Percentiles rank a stretch among this genome's conserved stretches.
phyloP scores from a whole-genome alignment of 2,888 invertebrate species.

The Monopis laevigella region DNA sequence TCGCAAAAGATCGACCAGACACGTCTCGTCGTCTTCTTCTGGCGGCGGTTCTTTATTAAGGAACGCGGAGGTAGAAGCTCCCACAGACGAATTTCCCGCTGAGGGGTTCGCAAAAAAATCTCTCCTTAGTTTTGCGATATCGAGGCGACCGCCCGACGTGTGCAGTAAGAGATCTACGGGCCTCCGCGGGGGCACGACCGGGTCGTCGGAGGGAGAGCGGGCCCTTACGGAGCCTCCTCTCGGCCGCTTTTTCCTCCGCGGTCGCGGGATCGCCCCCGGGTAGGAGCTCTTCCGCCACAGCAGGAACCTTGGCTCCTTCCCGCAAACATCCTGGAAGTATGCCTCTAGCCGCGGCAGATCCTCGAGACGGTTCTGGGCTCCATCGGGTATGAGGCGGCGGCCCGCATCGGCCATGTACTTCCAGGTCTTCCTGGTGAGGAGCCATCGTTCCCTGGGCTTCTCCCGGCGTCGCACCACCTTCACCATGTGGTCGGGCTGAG shows the following conservation, averaged over 20 bases:
- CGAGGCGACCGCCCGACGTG: constrained; percentile 71
- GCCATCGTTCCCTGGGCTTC: constrained; percentile 82
- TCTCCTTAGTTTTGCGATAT: constrained; percentile 73
- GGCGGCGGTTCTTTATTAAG: constrained; percentile 17
- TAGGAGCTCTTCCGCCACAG: constrained; percentile 86
- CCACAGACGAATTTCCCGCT: constrained; percentile 26
- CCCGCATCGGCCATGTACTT: constrained; percentile 93
- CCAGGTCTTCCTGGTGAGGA: constrained; percentile 90
- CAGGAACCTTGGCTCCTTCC: constrained; percentile 79
- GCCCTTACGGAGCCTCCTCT: constrained; percentile 76
- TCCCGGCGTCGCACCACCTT: constrained; percentile 65
- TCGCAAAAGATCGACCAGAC: constrained; percentile 72
- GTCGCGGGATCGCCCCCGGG: constrained; percentile 74
- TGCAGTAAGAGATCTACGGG: constrained; percentile 54
- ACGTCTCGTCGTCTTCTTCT: constrained; percentile 58
- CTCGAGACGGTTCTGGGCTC: constrained; percentile 75
- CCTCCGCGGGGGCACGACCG: constrained; percentile 47
- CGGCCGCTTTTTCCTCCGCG: constrained; percentile 61
- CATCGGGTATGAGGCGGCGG: constrained; percentile 85
- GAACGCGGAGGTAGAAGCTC: constrained; percentile 12
- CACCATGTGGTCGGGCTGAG: constrained; percentile 65
- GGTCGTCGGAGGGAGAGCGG: constrained; percentile 73
- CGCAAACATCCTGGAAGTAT: constrained; percentile 85
- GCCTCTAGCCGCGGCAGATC: constrained; percentile 84
- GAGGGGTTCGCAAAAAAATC: constrained; percentile 70